These are phyloP conservation scores for Lamproptera curius DNA, from an alignment of 2,888 invertebrate species.

Conservation along the genomic window DNA sequence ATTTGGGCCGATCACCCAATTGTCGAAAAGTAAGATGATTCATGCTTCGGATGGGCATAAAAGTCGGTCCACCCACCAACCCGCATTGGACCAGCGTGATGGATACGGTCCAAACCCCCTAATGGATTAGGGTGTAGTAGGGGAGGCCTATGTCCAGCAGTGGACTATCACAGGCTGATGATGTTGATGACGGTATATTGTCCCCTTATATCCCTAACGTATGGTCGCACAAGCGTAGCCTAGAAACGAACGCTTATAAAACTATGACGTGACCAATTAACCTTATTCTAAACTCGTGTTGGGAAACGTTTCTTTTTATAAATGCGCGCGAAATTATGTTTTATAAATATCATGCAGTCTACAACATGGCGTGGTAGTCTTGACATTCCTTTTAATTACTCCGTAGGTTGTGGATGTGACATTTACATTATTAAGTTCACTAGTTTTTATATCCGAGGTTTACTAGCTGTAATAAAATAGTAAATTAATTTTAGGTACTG, in stretches of 20 bases:
- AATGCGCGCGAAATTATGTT: slow-evolving; percentile 11
- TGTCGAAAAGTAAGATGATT: no score
- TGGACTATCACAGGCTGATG: no score
- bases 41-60: no score
- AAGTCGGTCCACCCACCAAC: no score
- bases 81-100: no score
- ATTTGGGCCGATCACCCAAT: no score
- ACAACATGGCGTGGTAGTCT: neutral
- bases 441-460: no score
- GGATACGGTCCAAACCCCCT: no score
- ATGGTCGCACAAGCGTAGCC: neutral
- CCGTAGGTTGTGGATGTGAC: neutral
- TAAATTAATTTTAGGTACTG: no score
- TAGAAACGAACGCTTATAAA: slow-evolving; percentile 9
- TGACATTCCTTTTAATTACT: neutral
- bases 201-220: neutral
- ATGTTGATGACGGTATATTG: neutral
- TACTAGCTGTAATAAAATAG: no score
- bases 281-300: slow-evolving; percentile 20
- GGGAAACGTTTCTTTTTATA: slow-evolving; percentile 18
- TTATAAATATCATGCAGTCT: neutral
- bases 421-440: neutral
- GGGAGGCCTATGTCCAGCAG: no score
- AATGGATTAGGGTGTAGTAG: no score
- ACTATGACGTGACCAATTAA: slow-evolving; percentile 20